Evolutionary conservation across 2,797 vertebrate genomes (phyloP), one percentile per base, ranked within the genome.

Genomic region (Novumbra hubbsi): DNA sequence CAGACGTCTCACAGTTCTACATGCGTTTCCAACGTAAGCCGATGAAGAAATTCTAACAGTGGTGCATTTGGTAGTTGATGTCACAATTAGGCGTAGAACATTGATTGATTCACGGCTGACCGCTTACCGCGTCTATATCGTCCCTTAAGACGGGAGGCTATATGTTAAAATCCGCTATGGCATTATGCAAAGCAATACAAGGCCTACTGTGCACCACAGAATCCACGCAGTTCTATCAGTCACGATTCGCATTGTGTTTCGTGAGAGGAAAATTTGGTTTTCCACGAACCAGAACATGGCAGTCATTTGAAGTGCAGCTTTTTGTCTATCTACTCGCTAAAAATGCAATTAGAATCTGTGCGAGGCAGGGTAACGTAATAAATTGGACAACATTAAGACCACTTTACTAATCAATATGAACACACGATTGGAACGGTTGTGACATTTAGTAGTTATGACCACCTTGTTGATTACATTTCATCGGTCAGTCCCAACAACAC

Each of bases 271-370:
- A 72, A 73, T 30, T 57, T 80, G 62, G 30, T 82, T 88, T 84
- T 78, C 73, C 12, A 76, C 68, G 82, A 74, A 90, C 92, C 92
- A 92, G 90, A 91, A 92, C 90, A 91, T 92, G 92, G 92, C 92
- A 85, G 89, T 93, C 90, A 91, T 90, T 92, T 88, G 88, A 90
- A 91, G 81, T 78, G 32, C 50, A 72, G 81, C 83, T 76, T 79
- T 73, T 74, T 81, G 68, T 52, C 49, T 60, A 24, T 60, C 55
- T 24, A 24, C 55, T 12, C 9, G 2, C 21, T 24, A 24, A 60
- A 21, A 1, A 24, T 21, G 55, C n/a, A 5, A 57, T 24, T 24
- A 24, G 21, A 60, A 60, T 60, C 55, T 11, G 9, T 24, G 21
- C 11, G 24, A 60, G 55, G 21, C 55, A 24, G 0, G 21, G 21